Percentiles rank a stretch among this genome's conserved stretches.
Evolutionary conservation across 2,797 vertebrate species (phyloP).

Genomic region (Danio tinwini): DNA sequence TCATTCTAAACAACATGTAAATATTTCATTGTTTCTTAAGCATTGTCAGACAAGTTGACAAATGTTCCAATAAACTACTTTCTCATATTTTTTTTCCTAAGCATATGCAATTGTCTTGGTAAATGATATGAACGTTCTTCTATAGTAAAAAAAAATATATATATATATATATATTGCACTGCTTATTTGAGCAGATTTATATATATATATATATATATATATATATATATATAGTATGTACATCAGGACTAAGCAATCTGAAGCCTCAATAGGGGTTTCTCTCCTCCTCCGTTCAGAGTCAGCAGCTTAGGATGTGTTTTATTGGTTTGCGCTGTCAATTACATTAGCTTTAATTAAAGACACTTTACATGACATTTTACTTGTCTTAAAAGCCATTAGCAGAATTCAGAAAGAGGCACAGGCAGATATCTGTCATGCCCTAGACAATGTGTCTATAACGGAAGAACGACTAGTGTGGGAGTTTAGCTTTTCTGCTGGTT

Average conservation of each 20-base stretch:
- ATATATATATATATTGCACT: too few relatives aligned
- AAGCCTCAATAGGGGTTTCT: background rate
- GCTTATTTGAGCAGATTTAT: too few relatives aligned
- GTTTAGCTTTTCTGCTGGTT: constrained; percentile 7
- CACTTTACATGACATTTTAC: constrained; percentile 62
- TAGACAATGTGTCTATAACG: constrained; percentile 16
- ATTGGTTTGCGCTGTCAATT: constrained; percentile 58
- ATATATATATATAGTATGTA: too few relatives aligned
- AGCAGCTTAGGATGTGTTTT: constrained; percentile 54
- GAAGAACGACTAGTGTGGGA: background rate
- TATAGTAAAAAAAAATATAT: too few relatives aligned
- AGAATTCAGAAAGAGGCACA: constrained; percentile 47
- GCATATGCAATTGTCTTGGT: too few relatives aligned
- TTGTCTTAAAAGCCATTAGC: constrained; percentile 57
- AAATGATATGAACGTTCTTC: too few relatives aligned
- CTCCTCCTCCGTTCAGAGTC: background rate
- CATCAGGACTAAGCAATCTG: background rate
- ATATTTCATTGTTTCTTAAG: too few relatives aligned
- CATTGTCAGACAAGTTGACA: too few relatives aligned
- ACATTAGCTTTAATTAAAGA: constrained; percentile 59
- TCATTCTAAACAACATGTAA: too few relatives aligned
- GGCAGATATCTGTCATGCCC: constrained; percentile 46
- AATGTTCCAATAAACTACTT: too few relatives aligned
- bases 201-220: too few relatives aligned
- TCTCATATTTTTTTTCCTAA: too few relatives aligned